Conservation (phyloP, 2,888 invertebrate genomes). For the Druceiella hillmani region DNA sequence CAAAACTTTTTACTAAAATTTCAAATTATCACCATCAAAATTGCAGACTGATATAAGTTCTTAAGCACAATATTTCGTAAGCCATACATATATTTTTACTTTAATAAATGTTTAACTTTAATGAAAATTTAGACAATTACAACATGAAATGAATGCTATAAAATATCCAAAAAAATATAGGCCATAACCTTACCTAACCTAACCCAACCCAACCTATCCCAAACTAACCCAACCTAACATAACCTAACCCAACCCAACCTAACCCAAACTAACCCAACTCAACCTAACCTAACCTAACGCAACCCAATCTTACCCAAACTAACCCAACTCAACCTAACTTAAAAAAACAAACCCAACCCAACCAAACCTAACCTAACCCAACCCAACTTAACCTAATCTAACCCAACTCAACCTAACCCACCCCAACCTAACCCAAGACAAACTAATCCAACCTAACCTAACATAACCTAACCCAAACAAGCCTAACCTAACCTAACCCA, state of each 20-base stretch:
- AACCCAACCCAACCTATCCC: conserved; percentile 19
- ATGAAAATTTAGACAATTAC: no score
- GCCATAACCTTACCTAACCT: conserved; percentile 19
- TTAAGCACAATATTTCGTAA: no score
- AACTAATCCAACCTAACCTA: conserved; percentile 17
- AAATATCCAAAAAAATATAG: no score
- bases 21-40: no score
- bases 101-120: no score
- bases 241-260: conserved; percentile 17
- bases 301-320: conserved; percentile 16
- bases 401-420: conserved; percentile 12
- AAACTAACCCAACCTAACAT: conserved; percentile 16
- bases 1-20: no score
- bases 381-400: conserved; percentile 15
- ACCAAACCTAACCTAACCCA: conserved; percentile 16
- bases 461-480: conserved; percentile 15
- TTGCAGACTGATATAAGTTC: no score
- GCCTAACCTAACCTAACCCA: conserved; percentile 15
- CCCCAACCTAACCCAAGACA: conserved; percentile 13
- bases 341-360: conserved; percentile 10
- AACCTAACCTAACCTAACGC: conserved; percentile 14
- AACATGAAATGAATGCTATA: no score
- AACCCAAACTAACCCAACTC: conserved; percentile 17
- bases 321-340: conserved; percentile 15
- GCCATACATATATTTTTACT: no score